These are phyloP conservation scores for Zelleria hepariella DNA, from an alignment of 2,888 invertebrate species.

Conservation along the genomic window DNA sequence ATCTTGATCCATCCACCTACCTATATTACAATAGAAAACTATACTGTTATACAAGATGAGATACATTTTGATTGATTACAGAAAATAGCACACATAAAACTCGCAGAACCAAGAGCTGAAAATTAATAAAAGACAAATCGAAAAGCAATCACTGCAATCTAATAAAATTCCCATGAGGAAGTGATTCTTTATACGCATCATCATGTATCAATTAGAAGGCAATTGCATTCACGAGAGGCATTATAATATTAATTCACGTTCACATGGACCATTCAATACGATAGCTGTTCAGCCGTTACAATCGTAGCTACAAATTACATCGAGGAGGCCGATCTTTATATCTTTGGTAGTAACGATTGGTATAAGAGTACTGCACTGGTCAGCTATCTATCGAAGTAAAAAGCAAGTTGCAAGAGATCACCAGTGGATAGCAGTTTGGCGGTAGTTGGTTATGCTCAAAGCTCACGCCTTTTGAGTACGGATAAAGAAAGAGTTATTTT, in stretches of 20 bases:
- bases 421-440: too few species aligned
- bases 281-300: not conserved
- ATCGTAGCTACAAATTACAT: not conserved
- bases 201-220: not conserved
- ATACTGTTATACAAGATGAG: too few species aligned
- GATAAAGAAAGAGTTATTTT: conserved; percentile 25
- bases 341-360: too few species aligned
- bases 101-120: too few species aligned
- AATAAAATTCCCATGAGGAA: not conserved
- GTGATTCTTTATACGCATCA: not conserved
- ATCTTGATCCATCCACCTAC: too few species aligned
- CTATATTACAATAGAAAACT: too few species aligned
- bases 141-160: not conserved
- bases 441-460: not conserved
- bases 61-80: too few species aligned
- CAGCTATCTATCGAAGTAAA: not conserved
- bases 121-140: not conserved
- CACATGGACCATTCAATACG: not conserved
- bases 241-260: not conserved
- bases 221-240: not conserved
- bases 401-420: not conserved
- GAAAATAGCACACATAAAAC: too few species aligned
- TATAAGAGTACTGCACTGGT: too few species aligned
- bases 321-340: not conserved
- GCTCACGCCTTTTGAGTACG: not conserved